These are phyloP conservation scores for Alethe diademata DNA, from an alignment of 2,113 vertebrate species.

Conservation along the genomic window DNA sequence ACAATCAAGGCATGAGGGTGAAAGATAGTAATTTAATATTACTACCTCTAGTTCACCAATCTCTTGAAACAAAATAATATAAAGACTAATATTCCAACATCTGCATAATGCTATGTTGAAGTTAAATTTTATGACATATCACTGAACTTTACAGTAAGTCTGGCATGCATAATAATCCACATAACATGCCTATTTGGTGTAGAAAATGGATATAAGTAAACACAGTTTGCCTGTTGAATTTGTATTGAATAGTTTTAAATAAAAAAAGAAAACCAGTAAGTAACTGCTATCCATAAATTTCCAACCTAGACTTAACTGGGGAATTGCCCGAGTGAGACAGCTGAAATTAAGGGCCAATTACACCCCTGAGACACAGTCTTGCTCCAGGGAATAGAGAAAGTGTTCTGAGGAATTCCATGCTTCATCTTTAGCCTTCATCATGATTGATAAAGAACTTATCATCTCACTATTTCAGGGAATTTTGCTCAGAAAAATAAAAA, in stretches of 20 bases:
- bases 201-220: background rate
- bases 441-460: background rate
- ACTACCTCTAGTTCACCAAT: background rate
- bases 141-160: background rate
- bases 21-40: background rate
- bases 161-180: background rate
- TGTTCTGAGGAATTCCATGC: background rate
- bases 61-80: background rate
- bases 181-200: background rate
- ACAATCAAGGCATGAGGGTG: background rate
- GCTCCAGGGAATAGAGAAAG: background rate
- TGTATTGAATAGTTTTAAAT: background rate
- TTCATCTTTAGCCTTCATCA: background rate
- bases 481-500: background rate
- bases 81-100: background rate
- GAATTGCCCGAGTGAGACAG: background rate
- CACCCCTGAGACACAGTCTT: background rate
- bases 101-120: background rate
- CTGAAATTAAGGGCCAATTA: slow-evolving; percentile 18
- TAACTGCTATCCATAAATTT: background rate
- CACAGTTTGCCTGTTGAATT: background rate
- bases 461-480: background rate
- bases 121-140: background rate
- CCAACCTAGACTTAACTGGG: background rate
- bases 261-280: background rate